Conservation (phyloP, 2,113 vertebrate genomes). For the Rynchops niger region DNA sequence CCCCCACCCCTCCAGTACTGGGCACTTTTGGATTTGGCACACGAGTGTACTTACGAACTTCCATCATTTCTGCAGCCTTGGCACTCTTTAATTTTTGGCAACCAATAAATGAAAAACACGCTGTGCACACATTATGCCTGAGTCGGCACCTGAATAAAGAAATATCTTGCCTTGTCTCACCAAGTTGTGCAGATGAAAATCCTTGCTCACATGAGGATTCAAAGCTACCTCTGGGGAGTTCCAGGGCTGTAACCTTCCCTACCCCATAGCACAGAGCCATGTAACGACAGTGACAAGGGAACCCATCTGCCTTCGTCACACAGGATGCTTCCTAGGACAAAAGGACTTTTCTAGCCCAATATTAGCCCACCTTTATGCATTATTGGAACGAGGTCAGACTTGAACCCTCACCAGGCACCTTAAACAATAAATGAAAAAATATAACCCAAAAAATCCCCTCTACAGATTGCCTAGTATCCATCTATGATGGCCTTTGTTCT, state of each 20-base stretch:
- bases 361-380: not conserved
- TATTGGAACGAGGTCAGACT: not conserved
- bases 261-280: not conserved
- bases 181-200: not conserved
- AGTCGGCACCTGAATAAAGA: not conserved
- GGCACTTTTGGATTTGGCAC: not conserved
- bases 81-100: not conserved
- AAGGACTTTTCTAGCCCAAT: not conserved
- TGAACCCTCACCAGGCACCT: not conserved
- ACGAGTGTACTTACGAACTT: rapidly evolving
- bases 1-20: not conserved
- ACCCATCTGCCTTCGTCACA: rapidly evolving
- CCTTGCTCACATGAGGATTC: not conserved
- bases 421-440: not conserved
- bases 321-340: not conserved
- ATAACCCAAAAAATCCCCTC: not conserved
- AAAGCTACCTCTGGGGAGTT: not conserved
- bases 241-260: not conserved
- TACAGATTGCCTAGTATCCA: not conserved
- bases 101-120: not conserved
- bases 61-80: not conserved
- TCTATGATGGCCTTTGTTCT: not conserved
- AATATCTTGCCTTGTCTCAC: rapidly evolving
- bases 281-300: rapidly evolving
- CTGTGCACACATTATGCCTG: not conserved